A percentile compares a stretch with the other conserved stretches of the same genome.
These are phyloP conservation scores for Agriopis leucophaearia DNA, from an alignment of 2,888 invertebrate genomes.

Conservation along the genomic window DNA sequence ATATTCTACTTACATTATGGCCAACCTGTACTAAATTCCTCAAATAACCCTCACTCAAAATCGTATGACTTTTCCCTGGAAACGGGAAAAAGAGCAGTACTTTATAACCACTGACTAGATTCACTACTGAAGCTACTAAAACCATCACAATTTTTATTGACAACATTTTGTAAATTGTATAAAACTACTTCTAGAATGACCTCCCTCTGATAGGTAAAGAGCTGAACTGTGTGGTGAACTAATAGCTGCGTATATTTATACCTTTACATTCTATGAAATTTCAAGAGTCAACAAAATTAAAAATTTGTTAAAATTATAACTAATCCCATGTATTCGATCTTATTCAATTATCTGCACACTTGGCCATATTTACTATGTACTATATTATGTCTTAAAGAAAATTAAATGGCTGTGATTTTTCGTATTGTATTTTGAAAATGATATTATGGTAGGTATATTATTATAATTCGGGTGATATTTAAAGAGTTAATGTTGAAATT, in stretches of 20 bases:
- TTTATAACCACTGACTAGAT: constrained; percentile 46
- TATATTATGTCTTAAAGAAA: no score
- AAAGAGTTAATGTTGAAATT: no score
- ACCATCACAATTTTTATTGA: constrained; percentile 5
- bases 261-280: not conserved
- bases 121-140: constrained; percentile 14
- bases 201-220: not conserved
- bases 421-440: no score
- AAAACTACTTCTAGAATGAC: not conserved
- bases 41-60: constrained; percentile 55
- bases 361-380: no score
- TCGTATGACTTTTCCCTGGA: constrained; percentile 56
- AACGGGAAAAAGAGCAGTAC: constrained; percentile 57
- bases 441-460: no score
- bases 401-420: no score
- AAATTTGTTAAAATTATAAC: no score
- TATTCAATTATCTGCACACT: no score
- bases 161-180: constrained; percentile 14
- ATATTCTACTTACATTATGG: constrained; percentile 53
- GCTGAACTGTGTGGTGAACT: constrained; percentile 1
- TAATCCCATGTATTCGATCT: no score
- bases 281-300: not conserved
- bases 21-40: constrained; percentile 56
- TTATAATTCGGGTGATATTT: no score
- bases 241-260: constrained; percentile 3